Conservation (phyloP, 2,797 vertebrate genomes). For the Neosilurus mollespiculum region DNA sequence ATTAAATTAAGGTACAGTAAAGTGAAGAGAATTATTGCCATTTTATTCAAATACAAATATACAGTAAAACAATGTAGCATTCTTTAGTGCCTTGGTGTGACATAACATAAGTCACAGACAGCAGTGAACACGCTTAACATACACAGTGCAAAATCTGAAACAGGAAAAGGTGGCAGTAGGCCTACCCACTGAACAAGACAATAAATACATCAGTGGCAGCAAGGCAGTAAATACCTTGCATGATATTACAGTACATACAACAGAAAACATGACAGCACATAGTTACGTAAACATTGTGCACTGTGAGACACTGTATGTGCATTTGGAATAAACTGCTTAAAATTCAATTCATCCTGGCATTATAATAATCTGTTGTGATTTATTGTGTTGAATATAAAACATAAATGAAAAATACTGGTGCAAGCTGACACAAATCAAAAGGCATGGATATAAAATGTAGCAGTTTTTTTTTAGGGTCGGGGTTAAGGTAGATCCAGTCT, state of each 20-base stretch:
- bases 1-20: neutral
- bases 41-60: neutral
- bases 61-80: neutral
- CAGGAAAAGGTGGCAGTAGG: neutral
- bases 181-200: neutral
- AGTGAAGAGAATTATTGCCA: neutral
- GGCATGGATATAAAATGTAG: neutral
- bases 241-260: neutral
- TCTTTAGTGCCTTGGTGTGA: neutral
- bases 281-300: neutral
- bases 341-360: neutral
- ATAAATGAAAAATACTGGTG: neutral
- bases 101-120: neutral
- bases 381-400: neutral
- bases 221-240: neutral
- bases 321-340: neutral
- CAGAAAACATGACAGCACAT: neutral
- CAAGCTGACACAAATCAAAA: neutral
- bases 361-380: neutral
- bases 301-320: neutral
- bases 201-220: neutral
- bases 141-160: neutral
- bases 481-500: neutral
- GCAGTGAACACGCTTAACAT: neutral
- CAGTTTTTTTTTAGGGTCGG: neutral